These are phyloP conservation scores for Stenurella melanura DNA, from an alignment of 2,888 invertebrate genomes.

Conservation along the genomic window DNA sequence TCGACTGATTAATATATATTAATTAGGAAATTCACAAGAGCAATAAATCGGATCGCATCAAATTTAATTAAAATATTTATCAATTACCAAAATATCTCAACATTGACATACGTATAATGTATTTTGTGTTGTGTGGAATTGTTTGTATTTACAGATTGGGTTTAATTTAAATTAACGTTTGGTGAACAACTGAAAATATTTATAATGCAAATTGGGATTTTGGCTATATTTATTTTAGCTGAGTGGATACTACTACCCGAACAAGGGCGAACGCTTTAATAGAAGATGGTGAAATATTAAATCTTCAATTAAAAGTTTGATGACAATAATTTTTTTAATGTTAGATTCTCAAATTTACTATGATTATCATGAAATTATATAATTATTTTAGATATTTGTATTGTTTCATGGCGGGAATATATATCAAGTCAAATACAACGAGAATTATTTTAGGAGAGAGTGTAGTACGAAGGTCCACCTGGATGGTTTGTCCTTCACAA, in stretches of 20 bases:
- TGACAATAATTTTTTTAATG: no score
- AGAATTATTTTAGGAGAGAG: no score
- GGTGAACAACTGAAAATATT: constrained; percentile 5
- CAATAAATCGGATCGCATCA: constrained; percentile 40
- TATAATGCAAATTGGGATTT: constrained; percentile 16
- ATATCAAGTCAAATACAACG: no score
- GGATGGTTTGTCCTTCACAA: no score
- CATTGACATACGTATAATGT: constrained; percentile 18
- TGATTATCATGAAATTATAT: no score
- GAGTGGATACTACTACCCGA: background rate
- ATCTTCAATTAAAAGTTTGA: background rate
- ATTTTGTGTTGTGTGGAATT: constrained; percentile 19
- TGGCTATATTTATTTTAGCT: background rate
- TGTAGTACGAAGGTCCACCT: no score
- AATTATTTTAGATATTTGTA: no score
- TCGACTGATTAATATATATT: constrained; percentile 80
- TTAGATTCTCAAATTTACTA: no score
- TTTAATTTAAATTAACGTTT: constrained; percentile 22
- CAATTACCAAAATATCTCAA: constrained; percentile 25
- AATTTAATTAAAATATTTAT: constrained; percentile 29
- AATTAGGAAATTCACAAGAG: constrained; percentile 48
- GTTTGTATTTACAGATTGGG: constrained; percentile 21
- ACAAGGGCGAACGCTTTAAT: background rate
- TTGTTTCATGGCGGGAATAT: no score
- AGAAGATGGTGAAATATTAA: background rate